phyloP scores from a whole-genome alignment of 2,113 vertebrate species.

The Odocoileus hemionus region DNA sequence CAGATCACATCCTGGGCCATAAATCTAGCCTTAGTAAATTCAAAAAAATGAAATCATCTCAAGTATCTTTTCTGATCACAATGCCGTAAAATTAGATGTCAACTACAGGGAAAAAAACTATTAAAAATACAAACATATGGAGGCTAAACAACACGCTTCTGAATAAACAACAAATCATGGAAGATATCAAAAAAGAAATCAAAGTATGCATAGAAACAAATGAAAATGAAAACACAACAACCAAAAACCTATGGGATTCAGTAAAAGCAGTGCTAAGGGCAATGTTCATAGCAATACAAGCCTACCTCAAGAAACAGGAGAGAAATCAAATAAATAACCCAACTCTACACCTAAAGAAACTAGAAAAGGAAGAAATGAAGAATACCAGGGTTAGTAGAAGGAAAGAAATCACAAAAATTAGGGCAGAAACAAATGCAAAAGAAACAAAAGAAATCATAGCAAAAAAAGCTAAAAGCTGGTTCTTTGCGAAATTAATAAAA shows the following conservation, averaged over 20 bases:
- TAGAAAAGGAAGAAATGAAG: background rate
- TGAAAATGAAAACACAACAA: background rate
- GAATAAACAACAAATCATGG: background rate
- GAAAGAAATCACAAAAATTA: background rate
- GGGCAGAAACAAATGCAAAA: background rate
- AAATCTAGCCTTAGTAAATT: background rate
- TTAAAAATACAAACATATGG: background rate
- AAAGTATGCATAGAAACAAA: background rate
- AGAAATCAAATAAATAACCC: background rate
- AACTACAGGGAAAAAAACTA: background rate
- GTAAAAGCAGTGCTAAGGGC: background rate
- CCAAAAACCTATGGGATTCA: background rate
- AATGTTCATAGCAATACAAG: background rate
- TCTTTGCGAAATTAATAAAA: background rate
- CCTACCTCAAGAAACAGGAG: background rate
- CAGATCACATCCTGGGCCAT: background rate
- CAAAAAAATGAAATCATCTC: background rate
- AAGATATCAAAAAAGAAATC: background rate
- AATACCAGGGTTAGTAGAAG: background rate
- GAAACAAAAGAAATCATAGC: background rate
- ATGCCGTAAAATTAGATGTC: background rate
- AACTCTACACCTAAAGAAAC: background rate
- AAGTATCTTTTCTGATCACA: background rate
- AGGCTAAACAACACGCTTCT: background rate
- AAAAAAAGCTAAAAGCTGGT: background rate